Evolutionary conservation across 2,797 vertebrate genomes (phyloP).

Genomic region (Lagorchestes hirsutus): DNA sequence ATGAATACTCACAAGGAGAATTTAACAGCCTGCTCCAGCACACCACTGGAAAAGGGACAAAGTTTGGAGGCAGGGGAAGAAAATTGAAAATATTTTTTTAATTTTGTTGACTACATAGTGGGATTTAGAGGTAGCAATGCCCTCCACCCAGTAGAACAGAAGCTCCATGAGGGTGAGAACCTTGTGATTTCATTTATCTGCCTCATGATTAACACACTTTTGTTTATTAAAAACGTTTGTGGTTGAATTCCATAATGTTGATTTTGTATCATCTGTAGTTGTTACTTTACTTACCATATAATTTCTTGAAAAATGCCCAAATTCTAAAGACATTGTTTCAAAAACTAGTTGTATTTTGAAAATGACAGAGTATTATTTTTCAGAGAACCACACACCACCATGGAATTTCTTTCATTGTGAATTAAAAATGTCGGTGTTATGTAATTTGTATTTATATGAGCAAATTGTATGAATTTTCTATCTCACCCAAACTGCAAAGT

Average conservation of each 20-base stretch:
- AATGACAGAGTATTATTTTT: neutral
- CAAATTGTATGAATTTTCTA: constrained; percentile 41
- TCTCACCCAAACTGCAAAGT: constrained; percentile 4
- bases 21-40: neutral
- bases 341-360: neutral
- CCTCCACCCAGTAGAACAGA: neutral
- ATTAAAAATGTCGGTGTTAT: constrained; percentile 19
- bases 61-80: neutral
- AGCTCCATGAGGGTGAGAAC: neutral
- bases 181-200: neutral
- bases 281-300: neutral
- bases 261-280: neutral
- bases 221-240: neutral
- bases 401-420: constrained; percentile 4
- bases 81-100: neutral
- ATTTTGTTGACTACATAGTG: neutral
- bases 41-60: neutral
- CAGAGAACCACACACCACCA: neutral
- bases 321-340: constrained; percentile 29
- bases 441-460: constrained; percentile 20
- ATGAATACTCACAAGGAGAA: neutral
- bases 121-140: neutral
- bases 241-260: neutral
- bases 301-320: neutral
- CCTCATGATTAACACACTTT: neutral